Base-by-base conservation (phyloP, 2,888 invertebrate genomes). In the Drosophila paranaensis region DNA sequence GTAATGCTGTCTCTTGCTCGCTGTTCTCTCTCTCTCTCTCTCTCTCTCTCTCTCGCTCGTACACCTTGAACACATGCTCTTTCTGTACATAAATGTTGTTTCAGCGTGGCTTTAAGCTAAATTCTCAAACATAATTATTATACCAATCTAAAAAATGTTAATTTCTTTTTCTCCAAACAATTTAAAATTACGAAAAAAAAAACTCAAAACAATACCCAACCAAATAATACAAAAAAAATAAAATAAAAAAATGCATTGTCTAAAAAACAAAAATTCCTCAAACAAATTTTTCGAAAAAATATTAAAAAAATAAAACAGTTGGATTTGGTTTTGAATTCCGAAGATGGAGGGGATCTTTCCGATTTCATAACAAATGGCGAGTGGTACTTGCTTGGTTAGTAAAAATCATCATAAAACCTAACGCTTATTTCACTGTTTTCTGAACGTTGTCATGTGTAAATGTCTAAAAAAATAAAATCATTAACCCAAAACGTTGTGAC, bases 321-420 rank as follows among this genome's bases (percentile, higher is more conserved):
- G 94, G 98, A 99, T 95, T 96, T 99, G 94, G 95, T 97, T 93
- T 96, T 99, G 93, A 97, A 98, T 94, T 97, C 97, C 91, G 96
- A 97, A 91, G 95, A 95, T 89, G 98, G 98, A 86, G 99, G 99
- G 84, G 99, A 99, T 94, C 95, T 97, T 90, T 96, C 97, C 90
- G 98, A 97, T 94, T 99, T 99, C 95, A 98, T 99, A 93, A 97
- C 97, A 90, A 99, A 99, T 93, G 99, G 99, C 91, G 99, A 99
- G 94, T 99, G 99, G 99, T 98, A 98, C 94, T 95, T 99, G 92
- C 96, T 99, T 94, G 98, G 99, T 98, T 94, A 96, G 96, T 92
- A 92, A 90, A 87, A 73, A 82, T 82, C 79, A 86, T 84, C 76
- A 78, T 77, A 72, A 79, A 81, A 48, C 72, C 79, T 80, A 77